Evolutionary conservation across 2,797 vertebrate species (phyloP), one percentile per base, ranked within the genome.

Genomic region (Tolypeutes matacus): DNA sequence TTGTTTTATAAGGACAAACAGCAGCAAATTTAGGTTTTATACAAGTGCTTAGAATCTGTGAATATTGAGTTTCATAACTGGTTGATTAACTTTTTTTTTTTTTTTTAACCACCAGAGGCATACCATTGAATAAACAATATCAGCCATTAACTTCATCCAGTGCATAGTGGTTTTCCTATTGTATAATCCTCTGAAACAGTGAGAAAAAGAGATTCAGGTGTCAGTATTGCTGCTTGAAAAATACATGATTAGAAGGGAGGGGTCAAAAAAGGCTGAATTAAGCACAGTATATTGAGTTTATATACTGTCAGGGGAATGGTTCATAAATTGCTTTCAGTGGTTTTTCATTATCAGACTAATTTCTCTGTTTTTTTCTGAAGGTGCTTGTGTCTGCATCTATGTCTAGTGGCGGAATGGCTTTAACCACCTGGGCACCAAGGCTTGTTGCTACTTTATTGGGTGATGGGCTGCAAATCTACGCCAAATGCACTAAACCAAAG

Each of bases 301-400:
- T 92, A 85, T 56, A 75, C 31, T 75, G 56, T 95, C 96, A 91
- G 70, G 62, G 83, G 92, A 92, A 65, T 72, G 46, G 46, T 39
- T 95, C 58, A 20, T 53, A 91, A 95, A 94, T 84, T 90, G 4
- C 85, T 93, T 94, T 94, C 75, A 53, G 70, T 89, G 84, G 56
- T 89, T 95, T 77, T 89, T 95, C 95, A 92, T 95, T 94, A 94
- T 95, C 88, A 83, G 69, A 81, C 91, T 95, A 81, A 95, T 96
- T 95, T 97, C 77, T 88, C 67, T 91, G 95, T 96, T 92, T 95
- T 95, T 81, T 83, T 70, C 69, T 64, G 85, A 82, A 77, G 86
- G 70, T 64, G 64, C 89, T 87, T 82, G 58, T 84, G 94, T 94
- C 83, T 85, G 14, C 23, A 20, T 86, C 60, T 86, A n/a, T 62